phyloP scores from a whole-genome alignment of 2,113 vertebrate genomes.

The Pipra filicauda region DNA sequence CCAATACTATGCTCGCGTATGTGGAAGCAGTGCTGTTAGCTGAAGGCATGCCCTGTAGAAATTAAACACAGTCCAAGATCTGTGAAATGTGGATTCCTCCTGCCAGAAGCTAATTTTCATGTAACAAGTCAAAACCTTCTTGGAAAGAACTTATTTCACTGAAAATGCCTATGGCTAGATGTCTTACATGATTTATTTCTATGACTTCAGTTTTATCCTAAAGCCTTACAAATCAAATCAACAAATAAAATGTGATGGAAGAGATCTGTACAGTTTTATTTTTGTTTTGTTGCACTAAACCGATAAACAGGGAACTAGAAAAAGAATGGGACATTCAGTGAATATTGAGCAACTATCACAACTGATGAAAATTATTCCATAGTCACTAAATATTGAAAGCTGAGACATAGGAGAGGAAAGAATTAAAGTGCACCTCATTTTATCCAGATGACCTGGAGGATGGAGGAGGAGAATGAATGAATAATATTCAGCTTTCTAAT shows the following conservation, averaged over 20 bases:
- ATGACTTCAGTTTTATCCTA: constrained; percentile 23
- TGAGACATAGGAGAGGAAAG: not conserved
- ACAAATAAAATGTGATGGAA: constrained; percentile 27
- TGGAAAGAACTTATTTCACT: constrained; percentile 37
- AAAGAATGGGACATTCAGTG: not conserved
- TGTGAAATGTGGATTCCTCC: constrained; percentile 22
- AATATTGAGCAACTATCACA: not conserved
- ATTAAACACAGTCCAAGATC: constrained; percentile 10
- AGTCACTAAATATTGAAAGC: not conserved
- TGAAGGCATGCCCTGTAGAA: constrained; percentile 32
- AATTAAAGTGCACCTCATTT: not conserved
- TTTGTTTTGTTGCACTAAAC: constrained; percentile 7
- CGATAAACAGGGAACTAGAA: not conserved
- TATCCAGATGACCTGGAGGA: not conserved
- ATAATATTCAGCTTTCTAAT: not conserved
- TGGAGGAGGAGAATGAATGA: not conserved
- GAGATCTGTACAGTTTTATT: constrained; percentile 18
- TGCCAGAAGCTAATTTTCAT: constrained; percentile 40
- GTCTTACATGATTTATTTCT: constrained; percentile 47
- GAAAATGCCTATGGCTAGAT: constrained; percentile 23
- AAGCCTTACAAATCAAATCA: constrained; percentile 25
- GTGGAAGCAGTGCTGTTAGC: not conserved
- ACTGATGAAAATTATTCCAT: not conserved
- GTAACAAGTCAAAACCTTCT: constrained; percentile 50
- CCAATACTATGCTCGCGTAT: not conserved